A percentile compares a stretch with the other conserved stretches of the same genome.
Conservation (phyloP, 1,140 invertebrate species). For the Pogonomyrmex barbatus region DNA sequence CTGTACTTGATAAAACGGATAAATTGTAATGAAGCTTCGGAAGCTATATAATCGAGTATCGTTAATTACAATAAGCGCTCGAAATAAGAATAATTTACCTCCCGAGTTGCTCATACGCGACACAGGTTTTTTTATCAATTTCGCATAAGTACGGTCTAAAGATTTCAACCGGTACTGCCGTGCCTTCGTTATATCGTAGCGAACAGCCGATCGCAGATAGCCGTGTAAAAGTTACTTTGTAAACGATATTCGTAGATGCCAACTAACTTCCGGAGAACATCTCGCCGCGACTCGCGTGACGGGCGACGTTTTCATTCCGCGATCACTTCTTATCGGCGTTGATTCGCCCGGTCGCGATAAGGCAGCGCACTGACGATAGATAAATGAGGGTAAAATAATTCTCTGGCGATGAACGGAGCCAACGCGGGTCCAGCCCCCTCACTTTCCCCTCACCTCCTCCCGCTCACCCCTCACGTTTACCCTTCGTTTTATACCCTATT, state of each 20-base stretch:
- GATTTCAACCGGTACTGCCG: constrained; percentile 5
- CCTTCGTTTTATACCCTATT: constrained; percentile 24
- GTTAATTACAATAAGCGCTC: constrained; percentile 42
- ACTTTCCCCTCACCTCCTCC: background rate
- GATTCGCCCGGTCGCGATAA: constrained; percentile 29
- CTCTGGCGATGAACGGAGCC: background rate
- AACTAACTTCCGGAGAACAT: constrained; percentile 45
- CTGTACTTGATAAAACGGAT: constrained; percentile 45
- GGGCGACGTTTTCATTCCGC: constrained; percentile 33
- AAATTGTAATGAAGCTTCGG: constrained; percentile 17
- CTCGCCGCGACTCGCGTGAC: constrained; percentile 39
- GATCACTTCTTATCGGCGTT: constrained; percentile 9
- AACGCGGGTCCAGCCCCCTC: background rate
- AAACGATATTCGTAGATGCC: constrained; percentile 32
- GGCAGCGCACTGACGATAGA: constrained; percentile 11
- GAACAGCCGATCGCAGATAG: constrained; percentile 38
- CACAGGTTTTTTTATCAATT: constrained; percentile 23
- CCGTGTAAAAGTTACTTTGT: constrained; percentile 9
- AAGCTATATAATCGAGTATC: constrained; percentile 38
- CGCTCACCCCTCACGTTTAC: background rate
- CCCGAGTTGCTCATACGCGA: background rate
- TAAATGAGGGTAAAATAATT: constrained; percentile 34
- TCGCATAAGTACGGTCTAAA: constrained; percentile 12
- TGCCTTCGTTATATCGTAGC: constrained; percentile 17
- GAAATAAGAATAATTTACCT: constrained; percentile 39